Base-by-base conservation (phyloP, 1,140 invertebrate species). In the Dufourea novaeangliae region DNA sequence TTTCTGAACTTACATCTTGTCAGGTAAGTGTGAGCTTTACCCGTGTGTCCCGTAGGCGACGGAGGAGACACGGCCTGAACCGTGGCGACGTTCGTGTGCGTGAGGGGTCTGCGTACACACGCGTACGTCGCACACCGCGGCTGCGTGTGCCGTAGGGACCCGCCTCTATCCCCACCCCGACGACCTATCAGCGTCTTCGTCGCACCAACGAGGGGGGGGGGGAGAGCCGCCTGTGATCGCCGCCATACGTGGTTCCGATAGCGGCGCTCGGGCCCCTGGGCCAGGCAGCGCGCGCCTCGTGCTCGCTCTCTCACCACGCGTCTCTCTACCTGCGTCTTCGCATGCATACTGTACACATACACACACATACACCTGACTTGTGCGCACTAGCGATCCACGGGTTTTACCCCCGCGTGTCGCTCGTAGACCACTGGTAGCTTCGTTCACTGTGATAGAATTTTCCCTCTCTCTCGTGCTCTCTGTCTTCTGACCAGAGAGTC, bases 1-100 rank as follows among this genome's bases (percentile, higher is more conserved):
- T 91, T 91, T 90, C 86, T 86, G 89, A 91, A 91, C 89, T 92
- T 92, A 91, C 91, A 92, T 91, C 91, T 92, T 92, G 91, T 92
- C 91, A 89, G 90, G 89, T 90, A 89, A 92, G 91, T 91, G 91
- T 88, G 90, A 90, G 90, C 91, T 90, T 92, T 89, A 81, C 86
- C 86, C 84, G 82, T 79, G 83, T 87, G 86, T 67, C 82, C 74
- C 81, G 82, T 85, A 79, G 78, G 56, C 79, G 77, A 70, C n/a
- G n/a, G n/a, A n/a, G n/a, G 50, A 50, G 22, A 54, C 50, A n/a
- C 56, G 34, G 29, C 20, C 54, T n/a, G 20, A 22, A 37, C 20
- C 69, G 32, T 29, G 46, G 5, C n/a, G 74, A n/a, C n/a, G n/a
- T 69, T 44, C 61, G 66, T 54, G 73, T 69, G 66, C 62, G 57